Conservation (phyloP, 2,888 invertebrate genomes). For the Lasioglossum calceatum region DNA sequence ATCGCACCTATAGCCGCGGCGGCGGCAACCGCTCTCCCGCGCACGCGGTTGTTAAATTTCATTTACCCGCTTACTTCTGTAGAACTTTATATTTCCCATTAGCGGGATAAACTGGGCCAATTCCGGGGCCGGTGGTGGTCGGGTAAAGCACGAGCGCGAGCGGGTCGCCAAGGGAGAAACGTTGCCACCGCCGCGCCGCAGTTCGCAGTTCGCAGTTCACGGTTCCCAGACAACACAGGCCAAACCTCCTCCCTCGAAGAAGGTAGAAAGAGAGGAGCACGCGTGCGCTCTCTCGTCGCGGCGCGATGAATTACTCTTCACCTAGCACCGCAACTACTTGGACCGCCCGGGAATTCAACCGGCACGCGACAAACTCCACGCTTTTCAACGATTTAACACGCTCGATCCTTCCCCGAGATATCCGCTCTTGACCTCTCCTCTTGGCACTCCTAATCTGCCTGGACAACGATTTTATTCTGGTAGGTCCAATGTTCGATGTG, state of each 20-base stretch:
- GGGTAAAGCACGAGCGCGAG: background rate
- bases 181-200: background rate
- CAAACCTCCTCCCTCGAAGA: background rate
- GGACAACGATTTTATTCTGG: background rate
- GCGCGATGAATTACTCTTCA: slow-evolving; percentile 8
- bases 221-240: background rate
- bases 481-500: too few species aligned
- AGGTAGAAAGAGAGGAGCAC: background rate
- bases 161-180: slow-evolving; percentile 20
- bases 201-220: background rate
- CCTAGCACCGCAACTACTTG: background rate
- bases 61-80: slow-evolving; percentile 79
- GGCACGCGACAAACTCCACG: slow-evolving; percentile 17
- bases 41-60: slow-evolving; percentile 77
- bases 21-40: background rate
- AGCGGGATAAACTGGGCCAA: slow-evolving; percentile 82
- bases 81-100: slow-evolving; percentile 82
- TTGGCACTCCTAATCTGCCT: background rate
- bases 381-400: slow-evolving; percentile 1
- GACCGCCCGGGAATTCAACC: slow-evolving; percentile 4
- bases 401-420: background rate
- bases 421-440: background rate
- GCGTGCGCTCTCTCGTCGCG: background rate
- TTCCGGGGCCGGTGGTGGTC: slow-evolving; percentile 54
- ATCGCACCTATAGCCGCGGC: slow-evolving; percentile 76